Evolutionary conservation across 2,888 invertebrate genomes (phyloP).

Genomic region (Drosophila niveifrons): DNA sequence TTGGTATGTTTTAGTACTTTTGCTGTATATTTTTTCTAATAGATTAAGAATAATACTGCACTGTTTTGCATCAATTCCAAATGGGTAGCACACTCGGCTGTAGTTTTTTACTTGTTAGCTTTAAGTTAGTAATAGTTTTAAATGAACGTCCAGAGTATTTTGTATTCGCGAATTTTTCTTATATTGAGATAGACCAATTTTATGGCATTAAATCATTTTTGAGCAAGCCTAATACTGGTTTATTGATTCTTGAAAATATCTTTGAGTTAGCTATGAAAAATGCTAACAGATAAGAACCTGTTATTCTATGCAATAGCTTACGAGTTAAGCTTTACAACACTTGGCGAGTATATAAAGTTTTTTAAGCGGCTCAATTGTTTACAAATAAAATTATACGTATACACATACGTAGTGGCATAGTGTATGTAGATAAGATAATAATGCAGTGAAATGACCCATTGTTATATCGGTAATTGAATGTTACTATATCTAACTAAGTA

Average conservation of each 20-base stretch:
- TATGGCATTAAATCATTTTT: background rate
- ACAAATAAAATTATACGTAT: background rate
- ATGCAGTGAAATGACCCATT: background rate
- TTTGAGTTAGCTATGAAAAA: background rate
- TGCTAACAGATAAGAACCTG: background rate
- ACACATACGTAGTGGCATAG: background rate
- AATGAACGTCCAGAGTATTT: too few species aligned
- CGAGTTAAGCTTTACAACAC: background rate
- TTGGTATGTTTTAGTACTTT: too few species aligned
- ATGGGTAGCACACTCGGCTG: too few species aligned
- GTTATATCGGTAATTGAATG: constrained; percentile 17
- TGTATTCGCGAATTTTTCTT: background rate
- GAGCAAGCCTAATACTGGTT: background rate
- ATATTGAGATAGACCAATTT: background rate
- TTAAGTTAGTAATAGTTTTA: too few species aligned
- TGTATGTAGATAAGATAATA: constrained; percentile 12
- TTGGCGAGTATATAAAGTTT: background rate
- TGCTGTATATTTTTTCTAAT: too few species aligned
- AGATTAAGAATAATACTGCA: too few species aligned
- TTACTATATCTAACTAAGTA: background rate
- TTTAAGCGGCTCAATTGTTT: constrained; percentile 1
- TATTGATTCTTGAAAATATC: background rate
- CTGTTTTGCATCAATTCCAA: too few species aligned
- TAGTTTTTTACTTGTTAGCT: too few species aligned
- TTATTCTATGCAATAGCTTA: background rate